Evolutionary conservation across 2,797 vertebrate species (phyloP), one percentile per base, ranked within the genome.

Genomic region (Hippocampus kuda): DNA sequence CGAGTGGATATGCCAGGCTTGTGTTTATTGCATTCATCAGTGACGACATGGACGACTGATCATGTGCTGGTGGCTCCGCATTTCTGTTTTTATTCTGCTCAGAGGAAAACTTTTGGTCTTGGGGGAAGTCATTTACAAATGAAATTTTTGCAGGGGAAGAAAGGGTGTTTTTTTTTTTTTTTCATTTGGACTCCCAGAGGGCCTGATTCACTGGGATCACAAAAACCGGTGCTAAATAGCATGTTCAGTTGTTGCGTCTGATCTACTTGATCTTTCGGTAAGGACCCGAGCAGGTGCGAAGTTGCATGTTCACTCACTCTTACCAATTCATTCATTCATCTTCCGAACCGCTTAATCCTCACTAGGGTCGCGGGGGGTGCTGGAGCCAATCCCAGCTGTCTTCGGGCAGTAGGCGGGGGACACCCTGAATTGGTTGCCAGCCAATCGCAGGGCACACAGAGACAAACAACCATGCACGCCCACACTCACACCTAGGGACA

Each of bases 11-110:
- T 72, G 22, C 56, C 20, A 10, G 68, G 38, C 72, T 64, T 69
- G 69, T 70, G 67, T 65, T 85, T 80, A 83, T 83, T 84, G 75
- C 79, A 77, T 84, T 82, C 70, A 79, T 83, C 63, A 70, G 53
- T 67, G 41, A 54, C 67, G 67, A 66, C 66, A n/a, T 77, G 61
- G 75, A 68, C 73, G 64, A 72, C 41, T 12, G 8, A 65, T 61
- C 24, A 60, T 67, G 4, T 56, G 44, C 41, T 38, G 24, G 24
- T 46, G 63, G n/a, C 65, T 76, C 76, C 67, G 68, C 69, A 63
- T 70, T 67, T 72, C 72, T 69, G 68, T 12, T 66, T 56, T 76
- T 73, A 72, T 12, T 70, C 22, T 46, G 12, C 57, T 30, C 13
- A 24, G 20, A 68, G 34, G 64, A 71, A 77, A 75, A 68, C 66